A percentile compares a stretch with the other conserved stretches of the same genome.
These are phyloP conservation scores for Arrhamphus sclerolepis DNA, from an alignment of 2,797 vertebrate genomes.

Conservation along the genomic window DNA sequence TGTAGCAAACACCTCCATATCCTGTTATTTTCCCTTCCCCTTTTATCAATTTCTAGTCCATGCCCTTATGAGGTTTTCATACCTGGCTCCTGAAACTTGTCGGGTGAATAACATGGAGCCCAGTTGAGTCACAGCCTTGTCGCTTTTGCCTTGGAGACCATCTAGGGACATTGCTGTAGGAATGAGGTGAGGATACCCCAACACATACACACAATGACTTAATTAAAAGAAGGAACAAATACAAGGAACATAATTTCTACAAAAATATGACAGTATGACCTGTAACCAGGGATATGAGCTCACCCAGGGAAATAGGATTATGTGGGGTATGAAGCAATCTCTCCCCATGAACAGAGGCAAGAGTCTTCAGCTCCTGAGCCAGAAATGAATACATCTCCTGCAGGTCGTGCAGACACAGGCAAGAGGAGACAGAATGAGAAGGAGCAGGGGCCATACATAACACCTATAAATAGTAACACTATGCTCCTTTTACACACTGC, in stretches of 20 bases:
- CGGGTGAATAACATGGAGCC: constrained; percentile 99
- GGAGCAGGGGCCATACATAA: constrained; percentile 6
- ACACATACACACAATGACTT: constrained; percentile 1
- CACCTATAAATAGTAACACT: constrained; percentile 65
- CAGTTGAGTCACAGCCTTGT: constrained; percentile 88
- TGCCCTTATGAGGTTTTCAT: constrained; percentile 37
- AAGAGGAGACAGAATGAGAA: constrained; percentile 30
- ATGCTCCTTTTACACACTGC: constrained; percentile 26
- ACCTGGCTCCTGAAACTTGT: constrained; percentile 98
- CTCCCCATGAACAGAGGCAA: constrained; percentile 88
- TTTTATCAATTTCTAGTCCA: neutral
- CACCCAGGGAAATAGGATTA: constrained; percentile 97
- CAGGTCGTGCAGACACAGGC: constrained; percentile 66
- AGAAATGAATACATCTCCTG: constrained; percentile 94
- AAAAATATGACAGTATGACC: neutral
- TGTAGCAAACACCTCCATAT: neutral
- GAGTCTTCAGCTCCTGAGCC: constrained; percentile 86
- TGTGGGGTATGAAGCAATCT: constrained; percentile 90
- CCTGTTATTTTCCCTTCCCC: neutral
- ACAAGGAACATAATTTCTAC: neutral
- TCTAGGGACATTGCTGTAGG: constrained; percentile 89
- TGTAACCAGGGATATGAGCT: constrained; percentile 13
- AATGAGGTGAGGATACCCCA: constrained; percentile 16
- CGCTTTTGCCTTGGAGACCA: constrained; percentile 77
- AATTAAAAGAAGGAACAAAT: neutral